Base-by-base conservation (phyloP, 1,140 invertebrate species). In the Ceratosolen solmsi region DNA sequence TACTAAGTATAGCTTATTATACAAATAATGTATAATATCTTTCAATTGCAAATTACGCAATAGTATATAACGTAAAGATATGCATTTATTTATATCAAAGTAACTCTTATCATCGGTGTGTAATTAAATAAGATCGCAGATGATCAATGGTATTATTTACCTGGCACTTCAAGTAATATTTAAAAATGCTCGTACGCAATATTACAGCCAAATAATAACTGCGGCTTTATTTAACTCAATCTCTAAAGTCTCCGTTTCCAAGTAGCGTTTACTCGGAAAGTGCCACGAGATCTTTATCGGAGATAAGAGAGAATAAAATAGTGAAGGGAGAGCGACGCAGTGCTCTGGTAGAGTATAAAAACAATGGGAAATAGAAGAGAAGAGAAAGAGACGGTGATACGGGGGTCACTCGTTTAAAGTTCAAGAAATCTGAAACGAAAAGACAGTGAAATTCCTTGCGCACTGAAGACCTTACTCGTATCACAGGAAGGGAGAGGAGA, bases 351-450 rank as follows among this genome's bases (percentile, higher is more conserved):
- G 25, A n/a, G 49, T 65, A 77, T 49, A 58, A 70, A 68, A 54
- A 68, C 76, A 78, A 78, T 78, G 46, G 58, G 20, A 30, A 63
- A 54, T 36, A 76, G 38, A 76, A 58, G 38, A 11, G 33, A 63
- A 82, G 65, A 78, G 82, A 65, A 75, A 77, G 81, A 77, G 70
- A 65, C 49, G 76, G 82, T 58, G 60, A 76, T 85, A 87, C 86
- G 86, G 86, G 20, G 85, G 87, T 87, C 84, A 5, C 41, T 88
- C 86, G 86, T 87, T 87, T 86, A 86, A 88, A 87, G 75, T 88
- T 87, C 79, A 84, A 82, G 84, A 84, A 86, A 87, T 85, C 84
- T 78, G 58, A 86, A 87, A 88, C 86, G 84, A 85, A 85, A 84
- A 85, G 78, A 70, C 80, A 77, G 83, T 56, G 70, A 71, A 82